Conservation (phyloP, 2,888 invertebrate genomes). For the Watsonalla binaria region DNA sequence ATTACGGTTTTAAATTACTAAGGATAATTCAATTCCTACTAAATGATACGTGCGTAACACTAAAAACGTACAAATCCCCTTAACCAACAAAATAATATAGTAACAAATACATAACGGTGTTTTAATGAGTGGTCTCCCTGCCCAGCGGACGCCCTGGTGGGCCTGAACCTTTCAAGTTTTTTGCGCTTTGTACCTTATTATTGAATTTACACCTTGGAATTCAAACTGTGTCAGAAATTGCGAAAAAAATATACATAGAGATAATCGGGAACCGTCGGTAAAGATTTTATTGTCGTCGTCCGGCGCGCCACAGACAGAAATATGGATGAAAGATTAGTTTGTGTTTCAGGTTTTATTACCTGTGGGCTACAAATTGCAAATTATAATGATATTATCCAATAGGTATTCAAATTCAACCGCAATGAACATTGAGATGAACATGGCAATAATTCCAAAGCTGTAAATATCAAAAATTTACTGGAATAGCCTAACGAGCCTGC, state of each 20-base stretch:
- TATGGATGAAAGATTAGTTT: not conserved
- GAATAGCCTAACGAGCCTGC: no score
- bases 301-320: slow-evolving; percentile 1
- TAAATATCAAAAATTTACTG: no score
- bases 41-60: no score
- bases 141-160: slow-evolving; percentile 36
- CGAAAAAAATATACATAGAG: slow-evolving; percentile 31
- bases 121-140: slow-evolving; percentile 38
- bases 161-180: slow-evolving; percentile 28
- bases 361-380: not conserved
- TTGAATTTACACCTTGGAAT: slow-evolving; percentile 62
- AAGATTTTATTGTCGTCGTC: slow-evolving; percentile 22
- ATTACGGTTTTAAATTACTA: no score
- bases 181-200: slow-evolving; percentile 50
- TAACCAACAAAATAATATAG: no score
- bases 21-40: no score
- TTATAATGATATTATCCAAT: no score
- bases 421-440: no score
- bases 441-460: no score
- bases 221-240: slow-evolving; percentile 27
- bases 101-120: slow-evolving; percentile 56
- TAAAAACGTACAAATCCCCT: no score
- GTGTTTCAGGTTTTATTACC: not conserved
- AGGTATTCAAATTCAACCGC: no score
- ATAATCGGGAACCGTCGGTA: slow-evolving; percentile 31